These are phyloP conservation scores for Odobenus rosmarus DNA, from an alignment of 2,113 vertebrate species.

Conservation along the genomic window DNA sequence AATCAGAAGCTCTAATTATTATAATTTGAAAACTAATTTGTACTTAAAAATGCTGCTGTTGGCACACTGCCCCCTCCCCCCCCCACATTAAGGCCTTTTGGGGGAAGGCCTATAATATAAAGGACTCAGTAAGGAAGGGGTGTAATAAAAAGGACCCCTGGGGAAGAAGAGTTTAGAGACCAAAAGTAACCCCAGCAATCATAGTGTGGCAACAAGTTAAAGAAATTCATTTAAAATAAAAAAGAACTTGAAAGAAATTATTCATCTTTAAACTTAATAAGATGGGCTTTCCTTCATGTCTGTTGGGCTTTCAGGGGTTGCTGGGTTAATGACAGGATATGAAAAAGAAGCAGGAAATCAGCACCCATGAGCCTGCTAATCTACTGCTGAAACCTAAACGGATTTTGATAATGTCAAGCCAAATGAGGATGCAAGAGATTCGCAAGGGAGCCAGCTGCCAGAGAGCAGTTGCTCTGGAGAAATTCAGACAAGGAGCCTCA, in stretches of 20 bases:
- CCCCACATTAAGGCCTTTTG: neutral
- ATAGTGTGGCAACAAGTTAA: neutral
- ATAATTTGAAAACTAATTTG: constrained; percentile 6
- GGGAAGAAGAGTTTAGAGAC: neutral
- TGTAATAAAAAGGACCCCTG: neutral
- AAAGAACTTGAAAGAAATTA: neutral
- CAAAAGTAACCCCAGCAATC: neutral
- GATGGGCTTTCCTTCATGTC: neutral
- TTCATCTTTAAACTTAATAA: constrained; percentile 36
- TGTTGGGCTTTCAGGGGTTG: constrained; percentile 49
- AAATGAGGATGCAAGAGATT: neutral
- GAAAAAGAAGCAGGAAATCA: constrained; percentile 51
- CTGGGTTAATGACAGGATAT: constrained; percentile 71
- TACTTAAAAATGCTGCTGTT: constrained; percentile 38
- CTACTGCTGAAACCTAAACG: constrained; percentile 55
- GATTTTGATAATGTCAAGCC: constrained; percentile 19
- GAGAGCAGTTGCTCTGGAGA: neutral
- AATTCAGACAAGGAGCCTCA: neutral
- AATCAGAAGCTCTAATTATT: neutral
- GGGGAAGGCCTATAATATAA: neutral
- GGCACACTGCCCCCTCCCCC: neutral
- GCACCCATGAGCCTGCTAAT: neutral
- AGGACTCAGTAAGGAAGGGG: neutral
- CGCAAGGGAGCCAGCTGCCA: neutral
- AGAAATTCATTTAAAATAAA: neutral